A percentile compares a stretch with the other conserved stretches of the same genome.
These are phyloP conservation scores for Caenorhabditis elegans DNA, from an alignment of 1,140 invertebrate species.

Conservation along the genomic window DNA sequence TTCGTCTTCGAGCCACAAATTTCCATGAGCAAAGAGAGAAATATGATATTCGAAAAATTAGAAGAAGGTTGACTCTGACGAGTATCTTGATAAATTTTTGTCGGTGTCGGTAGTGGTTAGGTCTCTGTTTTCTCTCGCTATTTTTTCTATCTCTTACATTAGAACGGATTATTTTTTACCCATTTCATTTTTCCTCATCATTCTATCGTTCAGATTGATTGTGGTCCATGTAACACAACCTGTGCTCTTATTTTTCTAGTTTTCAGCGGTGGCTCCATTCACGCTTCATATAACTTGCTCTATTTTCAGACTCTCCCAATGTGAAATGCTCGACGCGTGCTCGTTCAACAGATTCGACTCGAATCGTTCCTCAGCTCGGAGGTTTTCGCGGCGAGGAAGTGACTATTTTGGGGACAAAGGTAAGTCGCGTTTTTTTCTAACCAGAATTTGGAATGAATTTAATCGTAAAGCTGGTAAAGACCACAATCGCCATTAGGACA, in stretches of 20 bases:
- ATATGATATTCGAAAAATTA: conserved; percentile 28
- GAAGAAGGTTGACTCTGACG: background rate
- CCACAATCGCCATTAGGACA: no score
- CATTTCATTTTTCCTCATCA: background rate
- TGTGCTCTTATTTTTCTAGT: background rate
- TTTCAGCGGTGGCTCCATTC: background rate
- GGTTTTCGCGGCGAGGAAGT: background rate
- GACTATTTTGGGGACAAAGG: conserved; percentile 13
- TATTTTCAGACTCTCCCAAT: background rate
- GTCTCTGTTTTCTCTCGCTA: background rate
- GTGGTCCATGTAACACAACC: background rate
- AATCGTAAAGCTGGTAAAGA: no score
- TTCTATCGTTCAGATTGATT: background rate
- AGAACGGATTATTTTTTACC: background rate
- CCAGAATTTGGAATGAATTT: no score
- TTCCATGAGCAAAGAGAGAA: background rate
- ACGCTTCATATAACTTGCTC: background rate
- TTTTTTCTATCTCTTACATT: background rate
- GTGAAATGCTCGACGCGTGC: conserved; percentile 23
- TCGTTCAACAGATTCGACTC: conserved; percentile 14
- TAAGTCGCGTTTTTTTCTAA: background rate
- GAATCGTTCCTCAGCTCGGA: background rate
- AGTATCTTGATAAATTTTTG: conserved; percentile 26
- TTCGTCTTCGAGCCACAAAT: background rate
- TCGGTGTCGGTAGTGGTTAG: background rate